Evolutionary conservation across 1,140 invertebrate genomes (phyloP), one percentile per base, ranked within the genome.

Genomic region (Drosophila bipectinata): DNA sequence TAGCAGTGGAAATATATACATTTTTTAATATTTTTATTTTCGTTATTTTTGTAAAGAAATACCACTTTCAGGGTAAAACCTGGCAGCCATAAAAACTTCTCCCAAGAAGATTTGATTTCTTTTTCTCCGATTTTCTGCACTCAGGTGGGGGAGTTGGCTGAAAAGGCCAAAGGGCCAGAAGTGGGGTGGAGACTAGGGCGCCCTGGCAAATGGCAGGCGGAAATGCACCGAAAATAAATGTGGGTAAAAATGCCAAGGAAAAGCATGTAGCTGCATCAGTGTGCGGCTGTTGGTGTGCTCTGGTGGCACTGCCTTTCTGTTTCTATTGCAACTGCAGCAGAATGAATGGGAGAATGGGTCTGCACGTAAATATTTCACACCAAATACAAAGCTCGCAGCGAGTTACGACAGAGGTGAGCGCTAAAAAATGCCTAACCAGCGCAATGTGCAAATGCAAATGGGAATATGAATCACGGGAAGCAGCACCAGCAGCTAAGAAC

Each of bases 211-310:
- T 81, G 77, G 71, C 76, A 83, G 76, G 51, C 81, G 81, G 81
- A 85, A 87, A 67, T 85, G 81, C 82, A 81, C 67, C 74, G 78
- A 78, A 87, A 85, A 85, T 85, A 87, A 87, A 85, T 87, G 82
- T 85, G 81, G 78, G 81, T 85, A 85, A 85, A 84, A 78, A 64
- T 75, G 58, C 60, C 78, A 87, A 71, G 64, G 78, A 75, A 61
- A 85, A 64, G 54, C 73, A 68, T 77, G 57, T 60, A 64, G 34
- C 34, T 54, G 53, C 1, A 28, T 6, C 26, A 28, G 26, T 28
- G 6, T 28, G 21, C 21, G 21, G 21, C 21, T 21, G 21, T 3
- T 7, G 30, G 30, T 54, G 28, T 47, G 57, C 24, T 44, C 34
- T 9, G 8, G 30, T 37, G 12, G 12, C 5, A 37, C 34, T 30